These are phyloP conservation scores for Amphimallon solstitiale DNA, from an alignment of 2,888 invertebrate species.

Conservation along the genomic window DNA sequence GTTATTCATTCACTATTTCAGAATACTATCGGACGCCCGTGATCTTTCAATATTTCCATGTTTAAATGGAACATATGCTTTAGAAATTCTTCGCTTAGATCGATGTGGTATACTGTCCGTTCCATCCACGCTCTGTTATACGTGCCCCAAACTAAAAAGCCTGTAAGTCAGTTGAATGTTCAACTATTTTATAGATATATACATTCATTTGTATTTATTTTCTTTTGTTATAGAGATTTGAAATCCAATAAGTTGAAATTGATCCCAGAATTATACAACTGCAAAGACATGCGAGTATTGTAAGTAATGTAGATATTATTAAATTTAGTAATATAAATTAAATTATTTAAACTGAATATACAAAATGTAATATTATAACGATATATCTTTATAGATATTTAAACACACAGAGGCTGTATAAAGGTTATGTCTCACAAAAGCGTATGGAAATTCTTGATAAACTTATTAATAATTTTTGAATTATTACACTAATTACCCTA, in stretches of 20 bases:
- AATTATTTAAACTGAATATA: too few species aligned
- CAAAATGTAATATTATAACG: too few species aligned
- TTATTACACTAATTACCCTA: too few species aligned
- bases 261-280: conserved; percentile 81
- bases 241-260: conserved; percentile 82
- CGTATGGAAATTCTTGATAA: too few species aligned
- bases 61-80: conserved; percentile 79
- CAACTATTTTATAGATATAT: too few species aligned
- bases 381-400: too few species aligned
- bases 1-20: conserved; percentile 60
- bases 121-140: conserved; percentile 78
- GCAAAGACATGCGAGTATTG: conserved; percentile 86
- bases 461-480: too few species aligned
- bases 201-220: conserved; percentile 12
- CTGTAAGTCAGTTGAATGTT: conserved; percentile 73
- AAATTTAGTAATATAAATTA: not conserved
- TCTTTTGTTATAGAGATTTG: conserved; percentile 75
- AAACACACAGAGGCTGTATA: too few species aligned
- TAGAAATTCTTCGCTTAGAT: conserved; percentile 85
- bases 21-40: conserved; percentile 87
- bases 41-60: conserved; percentile 84
- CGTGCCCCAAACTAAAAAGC: conserved; percentile 82
- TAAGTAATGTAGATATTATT: conserved; percentile 66
- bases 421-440: too few species aligned
- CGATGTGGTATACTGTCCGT: conserved; percentile 80